Evolutionary conservation across 2,797 vertebrate species (phyloP).

Genomic region (Megaceryle alcyon): DNA sequence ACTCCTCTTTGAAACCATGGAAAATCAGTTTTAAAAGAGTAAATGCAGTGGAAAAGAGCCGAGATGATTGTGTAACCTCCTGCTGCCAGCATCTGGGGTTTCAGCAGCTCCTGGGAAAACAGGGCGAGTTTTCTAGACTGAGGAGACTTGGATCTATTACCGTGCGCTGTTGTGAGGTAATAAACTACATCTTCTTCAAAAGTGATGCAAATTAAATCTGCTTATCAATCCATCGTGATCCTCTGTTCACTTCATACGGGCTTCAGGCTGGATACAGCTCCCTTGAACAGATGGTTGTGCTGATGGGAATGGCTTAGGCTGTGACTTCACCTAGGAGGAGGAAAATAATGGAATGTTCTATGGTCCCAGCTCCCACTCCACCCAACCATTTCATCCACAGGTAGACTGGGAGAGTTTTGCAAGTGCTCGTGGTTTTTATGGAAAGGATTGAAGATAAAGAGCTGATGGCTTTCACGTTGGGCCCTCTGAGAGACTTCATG

Average conservation of each 20-base stretch:
- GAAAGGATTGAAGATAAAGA: background rate
- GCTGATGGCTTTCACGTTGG: background rate
- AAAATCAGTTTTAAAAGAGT: background rate
- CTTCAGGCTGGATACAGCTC: background rate
- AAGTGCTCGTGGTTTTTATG: background rate
- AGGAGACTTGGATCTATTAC: background rate
- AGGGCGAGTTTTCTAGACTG: background rate
- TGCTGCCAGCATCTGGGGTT: background rate
- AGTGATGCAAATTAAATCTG: background rate
- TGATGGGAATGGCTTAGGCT: background rate
- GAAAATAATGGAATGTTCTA: background rate
- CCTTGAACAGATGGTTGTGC: background rate
- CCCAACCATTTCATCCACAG: background rate
- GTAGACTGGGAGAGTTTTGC: background rate
- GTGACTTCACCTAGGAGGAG: background rate
- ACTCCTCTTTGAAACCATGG: background rate
- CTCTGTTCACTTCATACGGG: background rate
- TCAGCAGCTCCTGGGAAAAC: background rate
- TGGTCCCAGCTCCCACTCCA: background rate
- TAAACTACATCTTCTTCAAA: background rate
- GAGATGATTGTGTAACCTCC: background rate
- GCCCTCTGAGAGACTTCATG: background rate
- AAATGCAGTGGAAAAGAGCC: background rate
- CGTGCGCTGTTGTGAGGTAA: rapidly evolving
- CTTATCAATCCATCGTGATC: background rate